Conservation (phyloP, 1,140 invertebrate genomes). For the Luehdorfia chinensis region DNA sequence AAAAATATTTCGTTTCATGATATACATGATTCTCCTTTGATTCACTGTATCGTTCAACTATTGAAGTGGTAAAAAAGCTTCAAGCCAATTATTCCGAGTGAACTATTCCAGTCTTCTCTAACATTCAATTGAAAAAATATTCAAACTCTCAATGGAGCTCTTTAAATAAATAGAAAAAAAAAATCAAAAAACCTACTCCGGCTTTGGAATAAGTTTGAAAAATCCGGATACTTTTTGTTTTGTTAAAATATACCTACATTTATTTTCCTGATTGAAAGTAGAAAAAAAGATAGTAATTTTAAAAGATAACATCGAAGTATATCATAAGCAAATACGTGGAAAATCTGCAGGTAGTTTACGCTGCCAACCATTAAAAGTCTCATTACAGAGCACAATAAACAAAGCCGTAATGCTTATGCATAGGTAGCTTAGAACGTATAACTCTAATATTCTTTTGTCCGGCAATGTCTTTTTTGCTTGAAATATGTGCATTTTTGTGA, state of each 20-base stretch:
- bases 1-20: not conserved
- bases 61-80: conserved; percentile 9
- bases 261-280: too few relatives aligned
- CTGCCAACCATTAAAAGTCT: not conserved
- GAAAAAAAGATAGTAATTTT: too few relatives aligned
- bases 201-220: not conserved
- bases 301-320: too few relatives aligned
- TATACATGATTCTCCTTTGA: conserved; percentile 2
- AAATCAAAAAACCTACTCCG: not conserved
- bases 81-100: conserved; percentile 12
- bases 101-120: conserved; percentile 14
- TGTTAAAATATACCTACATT: too few relatives aligned
- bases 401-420: conserved; percentile 38
- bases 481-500: conserved; percentile 64
- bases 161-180: not conserved
- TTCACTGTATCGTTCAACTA: conserved; percentile 7
- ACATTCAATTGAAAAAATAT: conserved; percentile 15
- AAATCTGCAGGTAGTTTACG: not conserved
- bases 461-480: conserved; percentile 42
- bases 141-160: conserved; percentile 3
- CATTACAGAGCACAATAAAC: conserved; percentile 4
- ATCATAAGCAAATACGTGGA: not conserved
- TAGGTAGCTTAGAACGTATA: conserved; percentile 27
- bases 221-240: too few relatives aligned
- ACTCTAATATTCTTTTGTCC: conserved; percentile 45